Conservation (phyloP, 1,140 invertebrate genomes). For the Drosophila arawakana region DNA sequence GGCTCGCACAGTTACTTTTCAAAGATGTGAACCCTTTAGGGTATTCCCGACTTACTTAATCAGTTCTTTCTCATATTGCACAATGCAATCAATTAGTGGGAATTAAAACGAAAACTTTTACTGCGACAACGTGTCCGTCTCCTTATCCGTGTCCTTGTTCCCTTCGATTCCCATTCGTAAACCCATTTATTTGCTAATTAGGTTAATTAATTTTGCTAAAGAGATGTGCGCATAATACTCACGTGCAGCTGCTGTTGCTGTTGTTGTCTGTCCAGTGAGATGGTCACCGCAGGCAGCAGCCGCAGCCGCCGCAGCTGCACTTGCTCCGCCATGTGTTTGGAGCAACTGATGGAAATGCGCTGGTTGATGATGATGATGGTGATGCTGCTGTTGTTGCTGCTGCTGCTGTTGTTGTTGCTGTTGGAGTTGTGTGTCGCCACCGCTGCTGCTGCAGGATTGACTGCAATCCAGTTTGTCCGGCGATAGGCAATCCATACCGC, state of each 20-base stretch:
- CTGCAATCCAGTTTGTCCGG: slow-evolving; percentile 72
- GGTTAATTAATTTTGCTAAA: slow-evolving; percentile 24
- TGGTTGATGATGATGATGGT: slow-evolving; percentile 67
- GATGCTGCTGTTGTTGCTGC: slow-evolving; percentile 51
- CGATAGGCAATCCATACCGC: slow-evolving; percentile 79
- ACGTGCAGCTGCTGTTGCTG: slow-evolving; percentile 72
- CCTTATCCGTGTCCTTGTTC: background rate
- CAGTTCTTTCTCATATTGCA: background rate
- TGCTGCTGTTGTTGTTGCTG: slow-evolving; percentile 48
- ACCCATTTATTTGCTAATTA: slow-evolving; percentile 27
- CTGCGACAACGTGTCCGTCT: slow-evolving; percentile 3
- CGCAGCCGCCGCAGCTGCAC: slow-evolving; percentile 40
- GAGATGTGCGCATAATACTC: slow-evolving; percentile 37
- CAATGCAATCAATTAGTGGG: slow-evolving; percentile 28
- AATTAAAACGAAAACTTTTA: slow-evolving; percentile 30
- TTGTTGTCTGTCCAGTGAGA: slow-evolving; percentile 63
- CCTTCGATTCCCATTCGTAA: background rate
- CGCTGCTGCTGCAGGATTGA: slow-evolving; percentile 64
- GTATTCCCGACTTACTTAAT: background rate
- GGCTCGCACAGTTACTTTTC: too few relatives aligned
- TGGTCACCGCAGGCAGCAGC: slow-evolving; percentile 70
- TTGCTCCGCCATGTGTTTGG: slow-evolving; percentile 65
- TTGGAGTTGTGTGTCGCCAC: slow-evolving; percentile 46
- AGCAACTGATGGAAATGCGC: slow-evolving; percentile 72
- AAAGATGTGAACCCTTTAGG: too few relatives aligned